Evolutionary conservation across 2,888 invertebrate species (phyloP), one percentile per base, ranked within the genome.

Genomic region (Agrochola circellaris): DNA sequence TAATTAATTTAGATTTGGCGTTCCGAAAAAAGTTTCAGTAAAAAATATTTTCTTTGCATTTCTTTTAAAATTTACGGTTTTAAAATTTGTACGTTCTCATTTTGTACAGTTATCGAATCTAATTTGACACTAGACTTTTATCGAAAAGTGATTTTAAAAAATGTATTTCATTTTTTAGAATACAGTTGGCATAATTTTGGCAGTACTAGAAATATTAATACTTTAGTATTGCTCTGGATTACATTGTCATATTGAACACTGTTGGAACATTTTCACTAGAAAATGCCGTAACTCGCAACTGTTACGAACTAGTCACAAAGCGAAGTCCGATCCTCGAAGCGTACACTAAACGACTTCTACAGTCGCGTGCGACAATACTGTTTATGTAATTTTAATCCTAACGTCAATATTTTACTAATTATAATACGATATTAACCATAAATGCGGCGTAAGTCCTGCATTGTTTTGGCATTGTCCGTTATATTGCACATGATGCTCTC

Each of bases 161-260:
- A 95, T 93, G 94, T 92, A 92, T 92, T 90, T 91, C 78, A 89
- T 92, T 92, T 89, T 94, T 94, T 94, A 95, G 93, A 95, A 96
- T 96, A 96, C 95, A 95, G 96, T 96, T 96, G 96, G 96, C 96
- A 96, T 95, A 93, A 93, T 93, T 95, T 96, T 96, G 96, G 96
- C 96, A 96, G 96, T 96, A 96, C 96, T 96, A 96, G 95, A 96
- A 93, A 96, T 94, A 96, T 95, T 93, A 96, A 96, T 96, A 96
- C 95, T 96, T 96, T 96, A 96, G 95, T 96, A 96, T 96, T 96
- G 96, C 96, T 96, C 96, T 95, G 96, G 93, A 93, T 96, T 96
- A 96, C 96, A 96, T 96, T 95, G 96, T 96, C 96, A 93, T 93
- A 90, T 93, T 96, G 96, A 96, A 96, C 96, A 96, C 96, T 92